Conservation (phyloP, 1,140 invertebrate genomes). For the Teleopsis dalmanni region DNA sequence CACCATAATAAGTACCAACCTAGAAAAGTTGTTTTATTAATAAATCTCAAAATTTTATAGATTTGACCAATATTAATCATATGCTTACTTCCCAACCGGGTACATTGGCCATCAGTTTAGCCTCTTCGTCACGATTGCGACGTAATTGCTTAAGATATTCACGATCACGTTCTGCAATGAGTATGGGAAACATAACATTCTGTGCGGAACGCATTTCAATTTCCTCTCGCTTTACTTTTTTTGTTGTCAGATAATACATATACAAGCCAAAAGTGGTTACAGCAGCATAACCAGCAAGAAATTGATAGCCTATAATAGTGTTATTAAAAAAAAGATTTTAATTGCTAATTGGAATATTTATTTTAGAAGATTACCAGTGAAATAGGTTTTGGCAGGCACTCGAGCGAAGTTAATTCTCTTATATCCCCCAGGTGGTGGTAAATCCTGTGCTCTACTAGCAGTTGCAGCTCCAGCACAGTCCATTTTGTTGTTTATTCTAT, state of each 20-base stretch:
- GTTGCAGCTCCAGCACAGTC: background rate
- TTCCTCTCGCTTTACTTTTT: conserved; percentile 48
- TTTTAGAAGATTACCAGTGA: conserved; percentile 52
- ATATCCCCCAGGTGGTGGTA: conserved; percentile 80
- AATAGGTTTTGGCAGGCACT: conserved; percentile 59
- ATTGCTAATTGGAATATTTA: background rate
- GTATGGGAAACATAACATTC: conserved; percentile 65
- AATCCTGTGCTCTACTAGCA: conserved; percentile 58
- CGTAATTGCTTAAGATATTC: conserved; percentile 72
- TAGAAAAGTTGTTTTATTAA: no score
- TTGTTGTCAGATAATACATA: conserved; percentile 52
- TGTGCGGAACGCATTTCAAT: conserved; percentile 68
- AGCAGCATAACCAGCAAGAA: conserved; percentile 55
- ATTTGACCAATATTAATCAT: background rate
- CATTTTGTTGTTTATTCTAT: background rate
- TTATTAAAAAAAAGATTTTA: conserved; percentile 4
- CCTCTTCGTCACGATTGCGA: conserved; percentile 75
- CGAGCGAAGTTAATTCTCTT: conserved; percentile 63
- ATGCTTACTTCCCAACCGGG: conserved; percentile 66
- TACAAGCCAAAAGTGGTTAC: conserved; percentile 52
- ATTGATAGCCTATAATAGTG: conserved; percentile 48
- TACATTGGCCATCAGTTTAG: conserved; percentile 78
- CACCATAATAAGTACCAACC: conserved; percentile 78
- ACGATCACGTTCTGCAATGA: conserved; percentile 74
- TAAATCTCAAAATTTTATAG: no score